Evolutionary conservation across 2,888 invertebrate genomes (phyloP), one percentile per base, ranked within the genome.

Genomic region (Sclerodermus sp.): DNA sequence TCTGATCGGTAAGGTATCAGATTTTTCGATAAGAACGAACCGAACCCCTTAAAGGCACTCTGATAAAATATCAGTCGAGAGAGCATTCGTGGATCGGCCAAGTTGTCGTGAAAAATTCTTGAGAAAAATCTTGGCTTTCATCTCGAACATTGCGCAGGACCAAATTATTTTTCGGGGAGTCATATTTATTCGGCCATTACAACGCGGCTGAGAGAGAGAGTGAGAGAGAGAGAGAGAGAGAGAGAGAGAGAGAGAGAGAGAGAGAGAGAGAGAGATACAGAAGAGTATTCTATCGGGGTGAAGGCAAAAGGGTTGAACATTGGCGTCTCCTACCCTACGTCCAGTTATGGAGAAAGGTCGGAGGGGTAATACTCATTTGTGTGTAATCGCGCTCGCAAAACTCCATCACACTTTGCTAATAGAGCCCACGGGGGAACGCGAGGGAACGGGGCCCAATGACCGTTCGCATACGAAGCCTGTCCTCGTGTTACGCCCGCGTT

Each of bases 381-480:
- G 78, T 77, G 75, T 79, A 79, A 79, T 79, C 79, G 77, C 73
- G 74, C 78, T 77, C 72, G 75, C 78, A 78, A 77, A 78, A 78
- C 78, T 78, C 78, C 77, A 78, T 78, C 78, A 78, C 78, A 74
- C 76, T 78, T 76, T 76, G 72, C 77, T 78, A 78, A 78, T 78
- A 78, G 77, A 76, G 73, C 70, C 67, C 68, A 66, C 61, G 68
- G 64, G 72, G 69, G 72, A 67, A 60, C 64, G 57, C 55, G 56
- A 57, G 60, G 58, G 55, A 62, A 62, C n/a, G n/a, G n/a, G 62
- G 3, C 23, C 23, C 23, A 8, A 5, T 23, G 4, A 5, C 4
- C 23, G 3, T 23, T 23, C 23, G 23, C 23, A 23, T 23, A 23
- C 3, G 23, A 3, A 23, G 23, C 3, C 23, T 23, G 3, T 23